phyloP scores from a whole-genome alignment of 2,888 invertebrate genomes.

The Sthenelais limicola region DNA sequence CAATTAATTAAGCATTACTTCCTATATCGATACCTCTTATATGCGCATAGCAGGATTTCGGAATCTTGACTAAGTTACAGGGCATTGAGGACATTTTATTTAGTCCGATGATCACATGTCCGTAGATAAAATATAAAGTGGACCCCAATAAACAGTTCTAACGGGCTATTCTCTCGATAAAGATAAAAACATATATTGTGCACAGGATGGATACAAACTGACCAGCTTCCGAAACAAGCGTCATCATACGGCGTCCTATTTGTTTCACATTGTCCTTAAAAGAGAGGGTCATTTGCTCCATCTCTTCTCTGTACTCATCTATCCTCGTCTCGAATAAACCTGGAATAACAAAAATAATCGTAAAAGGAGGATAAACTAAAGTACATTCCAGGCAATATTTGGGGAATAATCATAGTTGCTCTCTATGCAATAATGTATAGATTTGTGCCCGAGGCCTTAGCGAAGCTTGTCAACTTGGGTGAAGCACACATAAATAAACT shows the following conservation, averaged over 20 bases:
- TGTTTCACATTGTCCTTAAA: slow-evolving; percentile 53
- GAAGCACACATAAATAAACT: background rate
- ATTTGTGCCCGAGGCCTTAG: background rate
- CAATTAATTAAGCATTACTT: too few relatives aligned
- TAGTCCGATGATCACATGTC: background rate
- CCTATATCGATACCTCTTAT: too few relatives aligned
- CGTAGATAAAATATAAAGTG: too few relatives aligned
- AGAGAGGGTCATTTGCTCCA: slow-evolving; percentile 47
- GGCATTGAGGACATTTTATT: slow-evolving; percentile 12
- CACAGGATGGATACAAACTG: background rate
- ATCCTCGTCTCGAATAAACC: slow-evolving; percentile 60
- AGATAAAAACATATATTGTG: background rate
- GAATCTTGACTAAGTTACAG: too few relatives aligned
- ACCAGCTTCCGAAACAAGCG: slow-evolving; percentile 50
- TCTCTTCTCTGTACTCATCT: slow-evolving; percentile 54
- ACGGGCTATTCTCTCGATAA: background rate
- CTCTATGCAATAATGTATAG: background rate
- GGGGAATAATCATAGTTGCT: background rate
- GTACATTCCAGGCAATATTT: too few relatives aligned
- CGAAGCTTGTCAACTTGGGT: background rate
- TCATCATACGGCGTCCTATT: slow-evolving; percentile 53
- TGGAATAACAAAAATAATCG: slow-evolving; percentile 40
- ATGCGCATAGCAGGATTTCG: too few relatives aligned
- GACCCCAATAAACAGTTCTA: too few relatives aligned
- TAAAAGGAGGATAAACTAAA: too few relatives aligned